Evolutionary conservation across 2,888 invertebrate species (phyloP), one percentile per base, ranked within the genome.

Genomic region (Drosophila prolongata): DNA sequence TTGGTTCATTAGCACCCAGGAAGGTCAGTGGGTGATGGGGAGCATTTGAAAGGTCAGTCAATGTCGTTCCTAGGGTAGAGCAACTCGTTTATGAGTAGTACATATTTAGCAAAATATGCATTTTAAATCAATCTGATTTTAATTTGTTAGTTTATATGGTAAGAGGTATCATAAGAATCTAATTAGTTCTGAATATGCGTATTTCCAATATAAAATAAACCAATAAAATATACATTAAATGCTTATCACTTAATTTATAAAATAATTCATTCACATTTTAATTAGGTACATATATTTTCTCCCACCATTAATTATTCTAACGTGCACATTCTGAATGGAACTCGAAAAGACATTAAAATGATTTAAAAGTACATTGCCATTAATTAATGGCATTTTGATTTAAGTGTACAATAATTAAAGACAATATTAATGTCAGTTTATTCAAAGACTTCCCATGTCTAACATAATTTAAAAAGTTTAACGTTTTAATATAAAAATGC

Each of bases 21-120:
- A 68, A 47, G 68, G 68, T 69, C 67, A 40, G 19, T 43, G 35
- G 42, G 47, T 3, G 10, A 19, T n/a, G 37, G 27, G 30, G 27
- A 19, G 3, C 40, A 30, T 11, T 11, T 13, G 8, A 52, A 19
- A 38, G 68, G 27, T 37, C 24, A 46, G 27, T 14, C 16, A 67
- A 53, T 44, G 64, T 65, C 37, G 54, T 37, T 14, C 40, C 44
- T 16, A 14, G 46, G 46, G 27, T n/a, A 10, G 40, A 5, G 24
- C 4, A 24, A 0, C 4, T 24, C 24, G 24, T 24, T 24, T 24
- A 24, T 0, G 24, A 24, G 24, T 4, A 24, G 24, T 24, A 24
- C 4, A 4, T 24, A 24, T 24, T 0, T 24, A 24, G 24, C 24
- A 24, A 24, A 24, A 4, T 24, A 24, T 24, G 24, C 3, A 19